phyloP scores from a whole-genome alignment of 2,888 invertebrate species.

The Subacronicta megacephala region DNA sequence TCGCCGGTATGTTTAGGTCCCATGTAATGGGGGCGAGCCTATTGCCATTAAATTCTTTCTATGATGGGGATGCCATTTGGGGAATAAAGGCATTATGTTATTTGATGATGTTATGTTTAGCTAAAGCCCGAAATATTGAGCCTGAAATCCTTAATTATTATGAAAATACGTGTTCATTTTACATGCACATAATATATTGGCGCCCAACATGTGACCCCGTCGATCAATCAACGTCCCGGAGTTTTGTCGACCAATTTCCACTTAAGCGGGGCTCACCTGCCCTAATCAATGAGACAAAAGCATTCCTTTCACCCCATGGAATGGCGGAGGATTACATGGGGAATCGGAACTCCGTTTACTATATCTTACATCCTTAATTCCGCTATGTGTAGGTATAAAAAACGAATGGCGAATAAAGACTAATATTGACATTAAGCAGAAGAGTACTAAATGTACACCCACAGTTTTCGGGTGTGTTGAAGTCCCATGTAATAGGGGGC shows the following conservation, averaged over 20 bases:
- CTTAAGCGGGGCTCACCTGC: constrained; percentile 71
- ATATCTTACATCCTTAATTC: constrained; percentile 5
- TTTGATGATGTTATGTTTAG: too few relatives aligned
- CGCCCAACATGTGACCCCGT: constrained; percentile 63
- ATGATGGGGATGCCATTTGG: too few relatives aligned
- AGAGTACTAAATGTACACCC: too few relatives aligned
- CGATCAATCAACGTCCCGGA: constrained; percentile 76
- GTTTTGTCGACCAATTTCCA: constrained; percentile 76
- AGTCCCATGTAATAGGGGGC: too few relatives aligned
- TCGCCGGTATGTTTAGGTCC: too few relatives aligned
- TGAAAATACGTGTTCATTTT: neutral
- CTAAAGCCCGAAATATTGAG: too few relatives aligned
- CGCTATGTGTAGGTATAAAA: neutral
- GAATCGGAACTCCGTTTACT: constrained; percentile 14
- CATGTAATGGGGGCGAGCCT: too few relatives aligned
- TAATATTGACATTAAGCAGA: too few relatives aligned
- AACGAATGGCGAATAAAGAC: too few relatives aligned
- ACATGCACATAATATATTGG: constrained; percentile 41
- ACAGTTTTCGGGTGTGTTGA: too few relatives aligned
- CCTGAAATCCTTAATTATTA: neutral
- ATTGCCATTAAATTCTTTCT: too few relatives aligned
- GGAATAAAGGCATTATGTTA: too few relatives aligned
- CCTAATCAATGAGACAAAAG: constrained; percentile 65
- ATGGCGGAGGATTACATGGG: constrained; percentile 38
- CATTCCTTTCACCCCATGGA: constrained; percentile 53